A percentile compares a stretch with the other conserved stretches of the same genome.
Evolutionary conservation across 2,797 vertebrate species (phyloP).

Genomic region (Diplodus sargus): DNA sequence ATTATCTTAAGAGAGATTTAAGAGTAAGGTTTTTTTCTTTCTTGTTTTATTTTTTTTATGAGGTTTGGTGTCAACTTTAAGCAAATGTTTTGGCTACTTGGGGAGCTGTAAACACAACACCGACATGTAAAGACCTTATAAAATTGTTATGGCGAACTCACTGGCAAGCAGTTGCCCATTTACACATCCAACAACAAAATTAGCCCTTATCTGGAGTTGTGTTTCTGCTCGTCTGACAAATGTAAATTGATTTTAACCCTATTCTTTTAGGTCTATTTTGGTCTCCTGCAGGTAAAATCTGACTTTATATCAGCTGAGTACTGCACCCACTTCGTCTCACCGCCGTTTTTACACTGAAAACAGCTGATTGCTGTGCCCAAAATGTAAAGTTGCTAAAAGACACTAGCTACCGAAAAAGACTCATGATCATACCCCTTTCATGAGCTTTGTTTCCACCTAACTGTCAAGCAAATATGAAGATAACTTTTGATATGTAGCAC

Average conservation of each 20-base stretch:
- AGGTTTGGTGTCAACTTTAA: background rate
- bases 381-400: background rate
- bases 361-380: background rate
- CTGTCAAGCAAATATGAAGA: too few species aligned
- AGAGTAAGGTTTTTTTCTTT: background rate
- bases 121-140: background rate
- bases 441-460: too few species aligned
- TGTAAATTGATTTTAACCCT: too few species aligned
- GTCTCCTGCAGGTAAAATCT: background rate
- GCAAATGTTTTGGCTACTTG: background rate
- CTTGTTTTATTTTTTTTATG: background rate
- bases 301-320: background rate
- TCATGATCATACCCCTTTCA: too few species aligned
- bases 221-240: background rate
- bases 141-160: background rate
- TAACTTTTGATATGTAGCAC: too few species aligned
- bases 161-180: too few species aligned
- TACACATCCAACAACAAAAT: background rate
- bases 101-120: background rate
- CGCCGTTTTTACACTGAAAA: background rate
- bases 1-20: background rate
- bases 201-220: background rate
- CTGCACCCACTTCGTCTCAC: background rate
- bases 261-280: slow-evolving; percentile 2
- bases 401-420: too few species aligned